A percentile compares a stretch with the other conserved stretches of the same genome.
Evolutionary conservation across 2,888 invertebrate species (phyloP).

Genomic region (Siphlonurus alternatus): DNA sequence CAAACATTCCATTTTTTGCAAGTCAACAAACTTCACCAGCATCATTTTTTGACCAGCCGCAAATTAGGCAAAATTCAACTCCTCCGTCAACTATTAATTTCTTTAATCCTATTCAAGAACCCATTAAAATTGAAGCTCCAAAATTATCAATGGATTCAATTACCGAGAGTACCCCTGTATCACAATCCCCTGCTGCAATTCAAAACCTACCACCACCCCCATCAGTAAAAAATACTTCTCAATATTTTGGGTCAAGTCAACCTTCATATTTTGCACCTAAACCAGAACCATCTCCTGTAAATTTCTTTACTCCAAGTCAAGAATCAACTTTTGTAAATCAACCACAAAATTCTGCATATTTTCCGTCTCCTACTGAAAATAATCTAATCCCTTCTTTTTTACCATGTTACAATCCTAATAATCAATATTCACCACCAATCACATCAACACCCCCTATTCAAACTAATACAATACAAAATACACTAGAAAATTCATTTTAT

Average conservation of each 20-base stretch:
- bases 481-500: background rate
- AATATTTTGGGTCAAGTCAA: no score
- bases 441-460: no score
- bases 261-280: no score
- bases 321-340: background rate
- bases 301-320: background rate
- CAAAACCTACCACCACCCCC: no score
- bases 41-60: background rate
- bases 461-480: no score
- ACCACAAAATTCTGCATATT: background rate
- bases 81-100: background rate
- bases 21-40: background rate
- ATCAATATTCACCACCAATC: no score
- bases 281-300: background rate
- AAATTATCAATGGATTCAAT: no score
- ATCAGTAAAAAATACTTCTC: no score
- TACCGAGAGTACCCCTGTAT: no score
- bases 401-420: background rate
- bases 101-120: background rate
- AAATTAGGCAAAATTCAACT: background rate
- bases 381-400: background rate
- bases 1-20: background rate
- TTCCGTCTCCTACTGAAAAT: background rate
- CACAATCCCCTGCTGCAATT: no score
- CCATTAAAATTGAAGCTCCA: no score